Evolutionary conservation across 2,113 vertebrate species (phyloP), one percentile per base, ranked within the genome.

Genomic region (Protobothrops flavoviridis): DNA sequence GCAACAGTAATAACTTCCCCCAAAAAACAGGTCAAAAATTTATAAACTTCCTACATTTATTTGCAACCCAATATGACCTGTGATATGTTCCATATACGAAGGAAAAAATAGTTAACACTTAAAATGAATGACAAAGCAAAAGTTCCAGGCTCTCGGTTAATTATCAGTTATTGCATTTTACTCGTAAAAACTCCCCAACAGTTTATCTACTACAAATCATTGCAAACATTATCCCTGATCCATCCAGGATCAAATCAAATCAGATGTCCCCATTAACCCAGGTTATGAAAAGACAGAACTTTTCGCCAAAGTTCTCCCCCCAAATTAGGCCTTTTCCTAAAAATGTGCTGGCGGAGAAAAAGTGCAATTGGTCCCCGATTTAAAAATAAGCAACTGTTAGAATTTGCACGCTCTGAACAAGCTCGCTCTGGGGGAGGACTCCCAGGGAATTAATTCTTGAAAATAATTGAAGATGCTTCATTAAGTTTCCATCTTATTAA

Each of bases 401-500:
- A 43, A 91, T 55, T 15, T 15, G 10, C 6, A 5, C 26, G 0
- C 45, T 21, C 26, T 17, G 9, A 24, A n/a, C 50, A 11, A 45
- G 61, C 50, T 33, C 87, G 6, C 15, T 15, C 61, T 4, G 26
- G 56, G 12, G 3, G 20, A 26, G 26, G 17, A 48, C 15, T 88
- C 87, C 64, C 48, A 24, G 52, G 88, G 88, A 85, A 55, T 7
- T 69, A 5, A 11, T 55, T 43, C 91, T 29, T 88, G 11, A 48
- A 39, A 43, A 26, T 10, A 89, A 85, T 48, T 9, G 88, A n/a
- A 90, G 33, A 52, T 3, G 20, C 55, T 93, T 89, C 85, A 52
- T 92, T 88, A 88, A 88, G 48, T 87, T 88, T 88, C 88, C 12
- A 11, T 61, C 23, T 90, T 45, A 85, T 93, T 90, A 90, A 92